Percentiles rank a stretch among this genome's conserved stretches.
These are phyloP conservation scores for Neopipo cinnamomea DNA, from an alignment of 2,113 vertebrate genomes.

Conservation along the genomic window DNA sequence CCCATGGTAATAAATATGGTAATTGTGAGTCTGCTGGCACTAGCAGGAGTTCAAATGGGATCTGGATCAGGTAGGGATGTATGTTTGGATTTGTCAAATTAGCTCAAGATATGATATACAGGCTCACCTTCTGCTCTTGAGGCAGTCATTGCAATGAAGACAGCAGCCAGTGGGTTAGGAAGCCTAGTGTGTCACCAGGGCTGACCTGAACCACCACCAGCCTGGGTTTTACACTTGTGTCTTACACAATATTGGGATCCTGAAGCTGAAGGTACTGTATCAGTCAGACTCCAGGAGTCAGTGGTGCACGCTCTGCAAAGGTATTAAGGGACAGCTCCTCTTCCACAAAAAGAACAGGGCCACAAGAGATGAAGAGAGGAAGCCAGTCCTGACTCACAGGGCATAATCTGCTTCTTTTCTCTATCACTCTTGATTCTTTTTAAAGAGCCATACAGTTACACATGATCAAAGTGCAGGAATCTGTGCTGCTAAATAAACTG, in stretches of 20 bases:
- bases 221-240: neutral
- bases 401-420: neutral
- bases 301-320: neutral
- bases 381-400: neutral
- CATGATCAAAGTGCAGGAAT: slow-evolving; percentile 1
- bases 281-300: neutral
- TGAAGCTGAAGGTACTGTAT: neutral
- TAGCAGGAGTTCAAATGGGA: neutral
- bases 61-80: neutral
- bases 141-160: neutral
- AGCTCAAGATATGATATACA: neutral
- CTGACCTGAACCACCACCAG: neutral
- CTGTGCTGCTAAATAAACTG: slow-evolving; percentile 29
- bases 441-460: neutral
- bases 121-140: neutral
- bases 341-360: neutral
- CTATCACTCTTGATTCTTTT: neutral
- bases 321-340: neutral
- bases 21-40: neutral
- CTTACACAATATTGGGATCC: neutral
- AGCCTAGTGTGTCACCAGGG: neutral
- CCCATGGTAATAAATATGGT: neutral
- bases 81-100: neutral
- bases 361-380: neutral
- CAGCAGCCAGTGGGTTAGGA: neutral